Base-by-base conservation (phyloP, 2,888 invertebrate genomes). In the Syritta pipiens region DNA sequence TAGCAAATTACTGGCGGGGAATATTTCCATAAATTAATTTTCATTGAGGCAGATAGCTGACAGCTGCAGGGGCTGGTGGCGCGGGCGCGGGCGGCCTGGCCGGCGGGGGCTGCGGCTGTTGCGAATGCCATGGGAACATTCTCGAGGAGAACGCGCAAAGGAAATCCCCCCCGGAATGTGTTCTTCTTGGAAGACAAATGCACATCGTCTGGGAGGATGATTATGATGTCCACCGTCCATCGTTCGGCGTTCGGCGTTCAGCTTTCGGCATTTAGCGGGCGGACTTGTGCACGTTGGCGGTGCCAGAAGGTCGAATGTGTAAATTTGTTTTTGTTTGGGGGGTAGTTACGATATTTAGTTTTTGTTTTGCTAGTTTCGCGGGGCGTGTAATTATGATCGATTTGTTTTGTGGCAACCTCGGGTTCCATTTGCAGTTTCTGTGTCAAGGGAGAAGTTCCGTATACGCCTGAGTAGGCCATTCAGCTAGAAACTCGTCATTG, bases 11-110 rank as follows among this genome's bases (percentile, higher is more conserved):
- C 81, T 42, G 46, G 53, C 62, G 81, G 74, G 74, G 74, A 79
- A 79, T 79, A 67, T 74, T 74, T 74, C 74, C 74, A 79, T 74
- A 79, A 79, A 79, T 79, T 79, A 79, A 79, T 74, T 79, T 79
- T 79, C 68, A 79, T 79, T 79, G 67, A 72, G 32, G 72, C 67
- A 62, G 24, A 55, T 62, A 22, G n/a, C n/a, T 51, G 74, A 67
- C 67, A 79, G 59, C 67, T 60, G 35, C n/a, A n/a, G 53, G 51
- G 48, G 20, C 35, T 7, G 20, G 26, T 26, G 40, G n/a, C n/a
- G n/a, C n/a, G n/a, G 44, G 44, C 14, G 35, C 14, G 19, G 44
- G 22, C 19, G 24, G 65, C 9, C 24, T 20, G 28, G 7, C 5
- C 24, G 26, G 20, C 24, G 30, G 17, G 24, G 22, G 6, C 24